A percentile compares a stretch with the other conserved stretches of the same genome.
phyloP scores from a whole-genome alignment of 2,113 vertebrate genomes.

The Pluvialis apricaria region DNA sequence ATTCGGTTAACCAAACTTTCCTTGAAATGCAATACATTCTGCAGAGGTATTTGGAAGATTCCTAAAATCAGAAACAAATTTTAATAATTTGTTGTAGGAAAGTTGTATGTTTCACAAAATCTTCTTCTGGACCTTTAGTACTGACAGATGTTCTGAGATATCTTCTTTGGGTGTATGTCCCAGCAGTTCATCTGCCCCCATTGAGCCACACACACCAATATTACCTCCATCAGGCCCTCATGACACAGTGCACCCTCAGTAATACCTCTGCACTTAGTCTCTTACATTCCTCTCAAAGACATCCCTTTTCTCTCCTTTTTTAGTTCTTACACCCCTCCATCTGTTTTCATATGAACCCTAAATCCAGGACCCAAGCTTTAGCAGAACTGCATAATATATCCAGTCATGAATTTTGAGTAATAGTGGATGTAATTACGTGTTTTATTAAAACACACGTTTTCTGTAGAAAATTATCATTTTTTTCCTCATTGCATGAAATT shows the following conservation, averaged over 20 bases:
- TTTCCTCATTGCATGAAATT: not conserved
- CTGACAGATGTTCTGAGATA: not conserved
- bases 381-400: not conserved
- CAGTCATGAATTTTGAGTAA: not conserved
- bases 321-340: not conserved
- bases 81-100: not conserved
- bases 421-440: not conserved
- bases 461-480: not conserved
- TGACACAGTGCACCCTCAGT: not conserved
- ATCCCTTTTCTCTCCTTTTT: not conserved
- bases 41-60: not conserved
- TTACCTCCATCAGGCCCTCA: not conserved
- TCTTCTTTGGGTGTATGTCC: not conserved
- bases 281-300: not conserved
- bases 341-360: not conserved
- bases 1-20: not conserved
- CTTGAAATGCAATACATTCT: not conserved
- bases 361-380: not conserved
- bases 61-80: not conserved
- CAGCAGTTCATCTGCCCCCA: not conserved
- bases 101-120: not conserved
- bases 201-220: not conserved
- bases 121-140: not conserved
- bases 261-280: not conserved
- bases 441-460: not conserved